These are phyloP conservation scores for Phaethornis superciliosus DNA, from an alignment of 2,113 vertebrate species.

Conservation along the genomic window DNA sequence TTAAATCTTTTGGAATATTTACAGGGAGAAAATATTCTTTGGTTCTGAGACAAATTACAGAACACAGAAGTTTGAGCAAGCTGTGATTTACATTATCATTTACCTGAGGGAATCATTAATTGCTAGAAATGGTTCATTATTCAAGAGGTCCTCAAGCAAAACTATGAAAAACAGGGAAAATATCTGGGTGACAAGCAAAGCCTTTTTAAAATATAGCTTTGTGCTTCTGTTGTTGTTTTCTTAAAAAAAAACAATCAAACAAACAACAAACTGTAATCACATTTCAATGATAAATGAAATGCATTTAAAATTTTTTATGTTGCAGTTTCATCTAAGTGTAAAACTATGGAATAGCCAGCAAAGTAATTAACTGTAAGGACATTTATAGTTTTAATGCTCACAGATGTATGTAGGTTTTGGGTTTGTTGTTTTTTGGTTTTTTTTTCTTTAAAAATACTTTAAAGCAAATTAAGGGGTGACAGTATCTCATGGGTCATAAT, in stretches of 20 bases:
- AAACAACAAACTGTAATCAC: neutral
- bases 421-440: neutral
- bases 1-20: slow-evolving; percentile 66
- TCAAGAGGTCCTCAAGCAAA: slow-evolving; percentile 32
- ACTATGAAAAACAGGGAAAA: neutral
- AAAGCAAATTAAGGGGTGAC: neutral
- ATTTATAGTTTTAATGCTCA: slow-evolving; percentile 28
- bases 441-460: neutral
- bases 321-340: neutral
- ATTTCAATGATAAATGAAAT: slow-evolving; percentile 27
- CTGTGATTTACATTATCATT: slow-evolving; percentile 50
- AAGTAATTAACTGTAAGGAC: slow-evolving; percentile 10
- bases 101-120: slow-evolving; percentile 58
- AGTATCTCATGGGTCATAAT: neutral
- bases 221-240: neutral
- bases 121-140: slow-evolving; percentile 41
- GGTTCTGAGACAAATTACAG: slow-evolving; percentile 39
- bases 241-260: neutral
- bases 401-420: neutral
- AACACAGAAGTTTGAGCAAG: slow-evolving; percentile 30
- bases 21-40: slow-evolving; percentile 41
- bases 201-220: slow-evolving; percentile 11
- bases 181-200: neutral
- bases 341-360: neutral
- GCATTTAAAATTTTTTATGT: neutral